Evolutionary conservation across 1,140 invertebrate species (phyloP).

Genomic region (Tetraneura akinire): DNA sequence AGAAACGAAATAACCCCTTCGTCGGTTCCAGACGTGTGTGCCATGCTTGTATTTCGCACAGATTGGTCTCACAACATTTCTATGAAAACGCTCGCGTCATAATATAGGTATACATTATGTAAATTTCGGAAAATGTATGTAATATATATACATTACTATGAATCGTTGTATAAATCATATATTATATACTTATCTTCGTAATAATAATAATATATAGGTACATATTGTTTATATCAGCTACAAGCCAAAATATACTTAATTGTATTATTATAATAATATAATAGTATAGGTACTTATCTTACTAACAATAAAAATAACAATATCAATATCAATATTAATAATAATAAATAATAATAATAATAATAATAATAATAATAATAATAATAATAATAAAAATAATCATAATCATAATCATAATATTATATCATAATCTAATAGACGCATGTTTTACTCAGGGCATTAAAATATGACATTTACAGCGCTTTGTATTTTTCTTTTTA

Average conservation of each 20-base stretch:
- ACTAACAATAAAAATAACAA: not conserved
- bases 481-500: slow-evolving; percentile 13
- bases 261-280: not conserved
- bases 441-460: not conserved
- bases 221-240: not conserved
- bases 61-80: not conserved
- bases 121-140: too few species aligned
- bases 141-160: not conserved
- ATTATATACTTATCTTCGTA: too few species aligned
- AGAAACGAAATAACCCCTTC: not conserved
- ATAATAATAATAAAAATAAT: not conserved
- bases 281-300: too few species aligned
- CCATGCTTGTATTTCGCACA: not conserved
- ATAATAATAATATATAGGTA: not conserved
- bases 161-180: too few species aligned
- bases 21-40: not conserved
- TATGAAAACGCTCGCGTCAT: not conserved
- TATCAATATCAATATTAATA: not conserved
- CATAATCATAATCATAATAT: too few species aligned
- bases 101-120: too few species aligned
- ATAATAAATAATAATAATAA: not conserved
- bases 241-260: not conserved
- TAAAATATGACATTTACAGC: not conserved
- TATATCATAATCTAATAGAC: too few species aligned
- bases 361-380: not conserved